Percentiles rank a stretch among this genome's conserved stretches.
These are phyloP conservation scores for Nudaria mundana DNA, from an alignment of 2,888 invertebrate species.

Conservation along the genomic window DNA sequence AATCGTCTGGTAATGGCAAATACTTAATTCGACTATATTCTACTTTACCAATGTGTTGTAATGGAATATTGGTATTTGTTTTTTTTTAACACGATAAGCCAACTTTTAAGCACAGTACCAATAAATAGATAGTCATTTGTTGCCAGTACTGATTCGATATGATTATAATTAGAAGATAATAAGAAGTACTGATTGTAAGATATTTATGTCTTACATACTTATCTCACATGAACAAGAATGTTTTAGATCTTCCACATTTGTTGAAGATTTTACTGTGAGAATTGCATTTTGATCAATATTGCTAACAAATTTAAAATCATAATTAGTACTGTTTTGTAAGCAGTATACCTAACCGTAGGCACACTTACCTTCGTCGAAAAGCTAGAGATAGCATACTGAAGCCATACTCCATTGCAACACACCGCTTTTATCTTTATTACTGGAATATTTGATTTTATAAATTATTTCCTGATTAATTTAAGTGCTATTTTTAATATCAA, in stretches of 20 bases:
- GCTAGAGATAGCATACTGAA: conserved; percentile 64
- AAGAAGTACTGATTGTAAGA: no score
- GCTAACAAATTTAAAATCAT: conserved; percentile 13
- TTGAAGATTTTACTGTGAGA: not conserved
- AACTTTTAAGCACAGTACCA: conserved; percentile 44
- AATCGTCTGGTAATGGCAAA: conserved; percentile 42
- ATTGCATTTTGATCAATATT: conserved; percentile 25
- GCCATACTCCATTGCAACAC: conserved; percentile 81
- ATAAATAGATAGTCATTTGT: conserved; percentile 26
- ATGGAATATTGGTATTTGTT: conserved; percentile 68
- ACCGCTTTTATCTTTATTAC: conserved; percentile 56
- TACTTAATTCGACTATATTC: conserved; percentile 41
- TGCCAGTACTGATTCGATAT: conserved; percentile 28
- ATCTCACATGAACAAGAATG: no score
- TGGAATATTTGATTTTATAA: conserved; percentile 33
- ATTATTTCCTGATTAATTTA: not conserved
- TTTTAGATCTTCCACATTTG: not conserved
- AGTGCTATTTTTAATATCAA: not conserved
- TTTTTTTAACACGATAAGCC: conserved; percentile 37
- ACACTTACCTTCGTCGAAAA: conserved; percentile 65
- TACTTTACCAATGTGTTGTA: conserved; percentile 69
- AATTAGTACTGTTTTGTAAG: conserved; percentile 28
- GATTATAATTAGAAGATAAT: not conserved
- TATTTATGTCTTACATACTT: no score
- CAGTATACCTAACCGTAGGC: conserved; percentile 48